phyloP scores from a whole-genome alignment of 2,888 invertebrate species.

The Cremastobaeus sp. region DNA sequence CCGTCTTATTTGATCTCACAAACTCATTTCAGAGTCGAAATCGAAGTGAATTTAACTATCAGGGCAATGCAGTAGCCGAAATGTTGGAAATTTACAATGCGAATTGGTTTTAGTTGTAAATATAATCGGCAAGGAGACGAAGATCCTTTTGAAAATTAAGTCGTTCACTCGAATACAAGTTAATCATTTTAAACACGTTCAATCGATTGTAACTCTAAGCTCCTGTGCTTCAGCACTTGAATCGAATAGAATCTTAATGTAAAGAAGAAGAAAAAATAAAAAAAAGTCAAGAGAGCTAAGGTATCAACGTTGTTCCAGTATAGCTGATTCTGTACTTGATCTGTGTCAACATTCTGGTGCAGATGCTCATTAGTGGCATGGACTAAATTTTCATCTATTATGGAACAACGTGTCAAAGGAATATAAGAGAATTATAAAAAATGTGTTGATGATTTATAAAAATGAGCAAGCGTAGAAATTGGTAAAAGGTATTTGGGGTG shows the following conservation, averaged over 20 bases:
- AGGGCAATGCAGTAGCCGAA: conserved; percentile 14
- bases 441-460: conserved; percentile 22
- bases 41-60: conserved; percentile 21
- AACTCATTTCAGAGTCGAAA: conserved; percentile 11
- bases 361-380: too few relatives aligned
- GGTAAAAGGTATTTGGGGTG: conserved; percentile 9
- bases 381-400: too few relatives aligned
- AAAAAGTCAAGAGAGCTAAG: conserved; percentile 8
- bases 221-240: conserved; percentile 38
- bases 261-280: conserved; percentile 50
- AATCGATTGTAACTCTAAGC: too few relatives aligned
- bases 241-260: conserved; percentile 54
- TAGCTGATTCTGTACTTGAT: conserved; percentile 2
- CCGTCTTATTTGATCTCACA: conserved; percentile 31
- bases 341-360: too few relatives aligned
- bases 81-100: too few relatives aligned
- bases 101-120: too few relatives aligned
- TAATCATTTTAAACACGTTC: not conserved
- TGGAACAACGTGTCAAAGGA: too few relatives aligned
- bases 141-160: too few relatives aligned
- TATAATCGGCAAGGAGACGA: too few relatives aligned
- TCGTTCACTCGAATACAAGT: too few relatives aligned
- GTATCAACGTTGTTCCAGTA: conserved; percentile 19
- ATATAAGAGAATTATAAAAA: too few relatives aligned
- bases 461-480: conserved; percentile 30